Conservation (phyloP, 2,797 vertebrate species). For the Ambastaia sidthimunki region DNA sequence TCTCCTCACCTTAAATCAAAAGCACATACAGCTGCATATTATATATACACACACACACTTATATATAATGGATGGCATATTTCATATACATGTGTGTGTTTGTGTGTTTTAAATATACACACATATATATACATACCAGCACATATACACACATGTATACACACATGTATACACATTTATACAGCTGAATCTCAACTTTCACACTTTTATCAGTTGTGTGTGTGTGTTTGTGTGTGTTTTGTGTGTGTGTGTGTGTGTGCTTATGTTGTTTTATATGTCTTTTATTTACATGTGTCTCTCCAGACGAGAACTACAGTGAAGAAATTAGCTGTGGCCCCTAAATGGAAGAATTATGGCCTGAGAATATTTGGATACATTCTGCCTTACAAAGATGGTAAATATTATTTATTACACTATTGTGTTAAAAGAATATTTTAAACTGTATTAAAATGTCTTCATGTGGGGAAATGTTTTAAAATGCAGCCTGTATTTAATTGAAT, state of each 20-base stretch:
- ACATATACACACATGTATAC: too few species aligned
- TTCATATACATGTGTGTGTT: too few species aligned
- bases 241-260: too few species aligned
- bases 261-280: not conserved
- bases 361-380: conserved; percentile 96
- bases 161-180: too few species aligned
- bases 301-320: conserved; percentile 92
- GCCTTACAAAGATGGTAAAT: conserved; percentile 93
- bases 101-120: too few species aligned
- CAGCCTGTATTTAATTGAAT: too few species aligned
- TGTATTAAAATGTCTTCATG: not conserved
- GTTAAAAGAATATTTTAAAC: conserved; percentile 8
- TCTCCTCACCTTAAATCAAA: not conserved
- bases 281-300: not conserved
- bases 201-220: not conserved
- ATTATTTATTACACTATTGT: not conserved
- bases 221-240: not conserved
- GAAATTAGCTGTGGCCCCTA: conserved; percentile 95
- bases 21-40: too few species aligned
- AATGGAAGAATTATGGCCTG: conserved; percentile 98
- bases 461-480: too few species aligned
- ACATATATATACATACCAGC: too few species aligned
- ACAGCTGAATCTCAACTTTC: not conserved
- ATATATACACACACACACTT: too few species aligned
- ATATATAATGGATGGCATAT: too few species aligned